A percentile compares a stretch with the other conserved stretches of the same genome.
Conservation (phyloP, 2,797 vertebrate species). For the Pachyuromys duprasi region DNA sequence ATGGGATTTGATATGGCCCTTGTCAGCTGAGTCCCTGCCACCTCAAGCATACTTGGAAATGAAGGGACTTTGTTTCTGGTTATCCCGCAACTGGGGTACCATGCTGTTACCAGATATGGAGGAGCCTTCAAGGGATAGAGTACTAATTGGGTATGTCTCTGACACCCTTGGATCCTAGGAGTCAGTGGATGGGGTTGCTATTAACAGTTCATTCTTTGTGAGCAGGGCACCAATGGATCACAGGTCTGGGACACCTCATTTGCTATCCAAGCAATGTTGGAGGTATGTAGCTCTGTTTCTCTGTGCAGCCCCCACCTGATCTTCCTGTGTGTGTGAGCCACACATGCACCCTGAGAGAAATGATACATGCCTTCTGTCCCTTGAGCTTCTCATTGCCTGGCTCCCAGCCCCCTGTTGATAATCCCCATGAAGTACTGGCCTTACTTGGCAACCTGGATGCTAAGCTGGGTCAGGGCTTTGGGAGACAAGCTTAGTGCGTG, state of each 20-base stretch:
- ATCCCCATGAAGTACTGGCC: neutral
- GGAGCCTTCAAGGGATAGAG: neutral
- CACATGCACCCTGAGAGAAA: neutral
- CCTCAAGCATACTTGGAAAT: neutral
- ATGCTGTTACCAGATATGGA: neutral
- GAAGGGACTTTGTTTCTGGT: neutral
- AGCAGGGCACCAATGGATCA: slow-evolving; percentile 97
- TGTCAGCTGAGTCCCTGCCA: neutral
- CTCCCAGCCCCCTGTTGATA: neutral
- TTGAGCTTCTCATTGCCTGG: neutral
- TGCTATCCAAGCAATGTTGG: slow-evolving; percentile 94
- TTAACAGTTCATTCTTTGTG: accelerated
- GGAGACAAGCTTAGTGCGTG: neutral
- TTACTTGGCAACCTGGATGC: neutral
- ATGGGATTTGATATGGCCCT: neutral
- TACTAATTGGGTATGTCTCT: neutral
- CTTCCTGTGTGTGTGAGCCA: neutral
- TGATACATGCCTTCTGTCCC: no score
- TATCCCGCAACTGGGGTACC: accelerated
- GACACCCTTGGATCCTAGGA: neutral
- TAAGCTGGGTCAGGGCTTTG: neutral
- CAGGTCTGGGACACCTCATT: slow-evolving; percentile 98
- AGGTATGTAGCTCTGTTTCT: slow-evolving; percentile 88
- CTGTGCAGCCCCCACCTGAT: neutral
- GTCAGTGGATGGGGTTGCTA: neutral